Base-by-base conservation (phyloP, 1,140 invertebrate genomes). In the Metaphire vulgaris region DNA sequence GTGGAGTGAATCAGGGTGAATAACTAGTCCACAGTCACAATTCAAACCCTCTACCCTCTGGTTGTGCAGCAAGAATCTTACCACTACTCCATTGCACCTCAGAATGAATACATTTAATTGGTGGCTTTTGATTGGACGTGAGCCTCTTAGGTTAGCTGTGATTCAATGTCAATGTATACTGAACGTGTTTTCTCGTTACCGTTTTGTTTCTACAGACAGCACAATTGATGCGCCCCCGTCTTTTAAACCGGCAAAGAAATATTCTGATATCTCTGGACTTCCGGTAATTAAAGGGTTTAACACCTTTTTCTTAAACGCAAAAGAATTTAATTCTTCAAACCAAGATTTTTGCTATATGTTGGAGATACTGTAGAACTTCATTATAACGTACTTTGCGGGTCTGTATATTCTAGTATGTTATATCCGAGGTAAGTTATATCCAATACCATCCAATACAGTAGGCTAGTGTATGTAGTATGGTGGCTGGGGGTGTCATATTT, bases 201-300 rank as follows among this genome's bases (percentile, higher is more conserved):
- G 29, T 71, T 86, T 91, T 90, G 82, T 90, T 90, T 65, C 65
- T 81, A 79, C 26, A 86, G 87, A 88, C 83, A 82, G 83, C 69
- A 84, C 81, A 28, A 92, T 97, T 77, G 94, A 95, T 87, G 93
- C 93, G 34, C 93, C 93, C 28, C 93, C 94, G 56, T 93, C 93
- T 75, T 93, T 95, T 80, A 92, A 91, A 84, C 95, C 94, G 31
- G 90, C 92, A 1, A 95, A 95, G 83, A 96, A 96, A 82, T 96
- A 96, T 86, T 96, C 94, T 0, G 95, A 97, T 83, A 91, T 96
- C 74, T 95, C 93, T 80, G 94, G 94, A 0, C 83, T 96, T 72
- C 89, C 90, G 72, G 91, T 90, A 86, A 87, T 87, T 87, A n/a
- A n/a, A n/a, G n/a, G n/a, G n/a, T n/a, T n/a, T n/a, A n/a, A n/a